These are phyloP conservation scores for Drosophila helvetica DNA, from an alignment of 2,888 invertebrate genomes.

Conservation along the genomic window DNA sequence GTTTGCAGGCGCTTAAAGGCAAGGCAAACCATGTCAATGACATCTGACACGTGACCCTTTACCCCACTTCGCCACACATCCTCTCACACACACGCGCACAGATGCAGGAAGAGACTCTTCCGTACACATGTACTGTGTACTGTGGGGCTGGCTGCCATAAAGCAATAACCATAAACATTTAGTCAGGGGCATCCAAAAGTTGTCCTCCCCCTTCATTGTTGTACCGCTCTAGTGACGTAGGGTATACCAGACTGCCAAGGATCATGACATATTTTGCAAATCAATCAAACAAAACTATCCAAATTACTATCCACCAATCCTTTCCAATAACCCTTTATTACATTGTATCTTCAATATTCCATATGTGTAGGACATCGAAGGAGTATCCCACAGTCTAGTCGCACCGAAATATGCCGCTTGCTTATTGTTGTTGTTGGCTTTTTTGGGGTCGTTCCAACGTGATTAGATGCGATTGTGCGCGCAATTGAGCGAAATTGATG, in stretches of 20 bases:
- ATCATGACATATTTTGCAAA: too few species aligned
- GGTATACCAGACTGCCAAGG: slow-evolving; percentile 1
- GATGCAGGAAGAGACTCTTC: background rate
- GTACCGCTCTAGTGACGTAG: background rate
- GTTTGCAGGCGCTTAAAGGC: slow-evolving; percentile 70
- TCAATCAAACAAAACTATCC: too few species aligned
- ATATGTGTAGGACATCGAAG: too few species aligned
- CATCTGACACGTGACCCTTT: slow-evolving; percentile 79
- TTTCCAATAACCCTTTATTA: too few species aligned
- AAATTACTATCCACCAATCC: too few species aligned
- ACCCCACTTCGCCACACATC: slow-evolving; percentile 33
- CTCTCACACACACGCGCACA: slow-evolving; percentile 22
- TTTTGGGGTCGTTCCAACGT: slow-evolving; percentile 62
- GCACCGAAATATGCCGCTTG: background rate
- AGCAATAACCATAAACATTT: slow-evolving; percentile 76
- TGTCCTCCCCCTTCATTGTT: slow-evolving; percentile 28
- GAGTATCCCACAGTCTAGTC: background rate
- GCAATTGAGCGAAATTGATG: slow-evolving; percentile 80
- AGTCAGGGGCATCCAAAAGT: slow-evolving; percentile 54
- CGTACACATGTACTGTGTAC: background rate
- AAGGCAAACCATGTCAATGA: slow-evolving; percentile 78
- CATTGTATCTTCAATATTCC: too few species aligned
- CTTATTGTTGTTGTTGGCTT: slow-evolving; percentile 37
- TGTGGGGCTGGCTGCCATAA: slow-evolving; percentile 46
- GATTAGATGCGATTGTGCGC: slow-evolving; percentile 79